phyloP scores from a whole-genome alignment of 2,888 invertebrate species.

The Desoria tigrina region DNA sequence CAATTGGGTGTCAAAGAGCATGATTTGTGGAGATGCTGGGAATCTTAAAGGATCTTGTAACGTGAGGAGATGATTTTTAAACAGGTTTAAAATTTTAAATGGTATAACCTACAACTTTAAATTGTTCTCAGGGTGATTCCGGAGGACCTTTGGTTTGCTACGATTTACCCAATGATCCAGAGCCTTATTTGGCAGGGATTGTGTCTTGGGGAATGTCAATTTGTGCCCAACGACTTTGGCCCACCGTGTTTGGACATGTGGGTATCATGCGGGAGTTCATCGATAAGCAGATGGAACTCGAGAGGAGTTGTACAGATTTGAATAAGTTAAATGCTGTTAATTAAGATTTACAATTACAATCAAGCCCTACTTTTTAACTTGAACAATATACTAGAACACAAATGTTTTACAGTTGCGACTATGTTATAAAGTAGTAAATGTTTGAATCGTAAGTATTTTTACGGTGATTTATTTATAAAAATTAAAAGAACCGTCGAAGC shows the following conservation, averaged over 20 bases:
- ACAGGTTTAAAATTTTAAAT: no score
- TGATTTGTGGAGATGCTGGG: constrained; percentile 25
- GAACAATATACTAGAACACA: no score
- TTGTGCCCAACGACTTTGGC: constrained; percentile 29
- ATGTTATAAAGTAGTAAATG: no score
- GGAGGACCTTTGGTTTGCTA: constrained; percentile 37
- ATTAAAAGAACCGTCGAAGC: no score
- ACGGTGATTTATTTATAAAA: no score
- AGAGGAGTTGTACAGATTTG: background rate
- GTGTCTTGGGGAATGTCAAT: constrained; percentile 37
- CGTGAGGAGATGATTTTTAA: constrained; percentile 12
- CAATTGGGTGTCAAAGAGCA: constrained; percentile 13
- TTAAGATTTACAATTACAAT: no score
- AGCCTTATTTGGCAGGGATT: constrained; percentile 32
- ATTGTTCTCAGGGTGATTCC: no score
- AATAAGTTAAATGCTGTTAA: background rate
- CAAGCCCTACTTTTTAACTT: no score
- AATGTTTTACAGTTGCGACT: no score
- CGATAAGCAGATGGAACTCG: background rate
- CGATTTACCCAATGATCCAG: constrained; percentile 5
- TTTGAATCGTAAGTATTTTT: no score
- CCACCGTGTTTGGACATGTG: constrained; percentile 29
- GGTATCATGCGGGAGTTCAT: constrained; percentile 16
- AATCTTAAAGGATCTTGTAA: constrained; percentile 23
- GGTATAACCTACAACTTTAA: no score